Conservation (phyloP, 2,113 vertebrate species). For the human region GRCh38 chr12:76368001-76368500, state of each 20-base stretch:
- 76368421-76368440: too few relatives aligned
- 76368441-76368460: too few relatives aligned
- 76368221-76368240: neutral
- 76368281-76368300: neutral
- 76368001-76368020: neutral
- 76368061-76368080: neutral
- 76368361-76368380: neutral
- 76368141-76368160: neutral
- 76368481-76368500: neutral
- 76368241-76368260: neutral
- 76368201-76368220: neutral
- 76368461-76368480: neutral
- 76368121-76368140: neutral
- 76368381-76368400: neutral
- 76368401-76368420: too few relatives aligned
- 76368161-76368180: neutral
- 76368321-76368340: neutral
- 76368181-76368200: neutral
- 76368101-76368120: neutral
- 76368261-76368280: neutral
- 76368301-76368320: neutral
- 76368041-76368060: neutral
- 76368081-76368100: neutral
- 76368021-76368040: neutral
- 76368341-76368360: neutral